Percentiles rank a stretch among this genome's conserved stretches.
Conservation (phyloP, 2,888 invertebrate species). For the Drosophila glabriapex region DNA sequence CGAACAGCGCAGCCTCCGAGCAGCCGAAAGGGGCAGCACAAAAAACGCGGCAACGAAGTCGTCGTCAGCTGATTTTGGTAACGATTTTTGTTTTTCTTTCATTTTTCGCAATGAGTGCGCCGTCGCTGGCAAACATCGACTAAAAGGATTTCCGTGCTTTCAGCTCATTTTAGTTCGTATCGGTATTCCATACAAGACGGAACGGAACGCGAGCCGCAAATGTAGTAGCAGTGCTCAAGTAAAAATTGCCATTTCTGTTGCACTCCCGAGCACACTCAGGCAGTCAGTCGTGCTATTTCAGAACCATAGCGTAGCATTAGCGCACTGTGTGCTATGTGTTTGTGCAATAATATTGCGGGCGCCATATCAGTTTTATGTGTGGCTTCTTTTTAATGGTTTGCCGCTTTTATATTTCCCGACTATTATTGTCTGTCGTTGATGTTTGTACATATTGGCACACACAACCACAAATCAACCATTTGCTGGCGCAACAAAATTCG, state of each 20-base stretch:
- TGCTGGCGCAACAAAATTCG: slow-evolving; percentile 33
- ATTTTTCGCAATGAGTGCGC: slow-evolving; percentile 46
- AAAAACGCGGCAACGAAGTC: slow-evolving; percentile 24
- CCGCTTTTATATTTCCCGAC: slow-evolving; percentile 29
- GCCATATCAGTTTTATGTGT: slow-evolving; percentile 44
- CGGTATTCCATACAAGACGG: slow-evolving; percentile 67
- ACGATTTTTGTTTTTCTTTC: slow-evolving; percentile 45
- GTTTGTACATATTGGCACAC: slow-evolving; percentile 24
- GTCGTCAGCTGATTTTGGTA: slow-evolving; percentile 43
- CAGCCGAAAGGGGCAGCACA: slow-evolving; percentile 17
- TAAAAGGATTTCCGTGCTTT: slow-evolving; percentile 69
- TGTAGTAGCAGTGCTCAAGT: slow-evolving; percentile 12
- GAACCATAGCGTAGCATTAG: slow-evolving; percentile 50
- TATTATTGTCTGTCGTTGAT: slow-evolving; percentile 28
- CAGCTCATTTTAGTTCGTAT: slow-evolving; percentile 65
- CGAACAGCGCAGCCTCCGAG: slow-evolving; percentile 50
- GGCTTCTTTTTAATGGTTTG: slow-evolving; percentile 65
- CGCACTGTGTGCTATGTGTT: slow-evolving; percentile 25
- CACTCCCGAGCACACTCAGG: slow-evolving; percentile 15
- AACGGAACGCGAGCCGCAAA: slow-evolving; percentile 37
- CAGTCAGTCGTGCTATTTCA: slow-evolving; percentile 54
- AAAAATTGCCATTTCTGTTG: slow-evolving; percentile 43
- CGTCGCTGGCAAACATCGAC: slow-evolving; percentile 29
- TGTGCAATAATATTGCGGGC: slow-evolving; percentile 23
- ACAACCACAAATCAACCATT: neutral